Percentiles rank a stretch among this genome's conserved stretches.
phyloP scores from a whole-genome alignment of 2,797 vertebrate genomes.

The Gymnothorax javanicus region DNA sequence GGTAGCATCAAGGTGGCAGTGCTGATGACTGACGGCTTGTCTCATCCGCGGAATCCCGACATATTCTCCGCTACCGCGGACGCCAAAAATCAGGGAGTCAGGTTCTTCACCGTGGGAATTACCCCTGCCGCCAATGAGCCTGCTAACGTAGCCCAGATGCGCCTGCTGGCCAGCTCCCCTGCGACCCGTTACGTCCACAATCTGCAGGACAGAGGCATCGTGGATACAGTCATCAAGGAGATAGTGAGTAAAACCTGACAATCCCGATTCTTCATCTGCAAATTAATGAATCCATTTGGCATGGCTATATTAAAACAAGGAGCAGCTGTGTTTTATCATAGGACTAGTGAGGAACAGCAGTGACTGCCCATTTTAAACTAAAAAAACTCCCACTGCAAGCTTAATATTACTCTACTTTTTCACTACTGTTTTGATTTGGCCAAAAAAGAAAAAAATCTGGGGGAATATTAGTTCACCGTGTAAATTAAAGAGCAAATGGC shows the following conservation, averaged over 20 bases:
- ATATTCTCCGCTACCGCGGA: slow-evolving; percentile 86
- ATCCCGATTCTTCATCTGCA: not conserved
- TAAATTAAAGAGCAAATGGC: not conserved
- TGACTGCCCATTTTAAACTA: not conserved
- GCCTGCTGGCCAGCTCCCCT: slow-evolving; percentile 81
- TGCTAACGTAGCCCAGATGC: slow-evolving; percentile 80
- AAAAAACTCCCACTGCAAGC: not conserved
- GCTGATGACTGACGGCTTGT: slow-evolving; percentile 83
- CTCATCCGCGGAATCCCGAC: slow-evolving; percentile 90
- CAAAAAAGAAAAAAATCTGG: not conserved
- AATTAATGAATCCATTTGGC: not conserved
- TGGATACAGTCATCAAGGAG: slow-evolving; percentile 78
- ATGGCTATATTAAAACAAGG: not conserved
- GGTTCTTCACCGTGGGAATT: slow-evolving; percentile 86
- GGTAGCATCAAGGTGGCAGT: slow-evolving; percentile 79
- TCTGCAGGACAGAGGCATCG: slow-evolving; percentile 78
- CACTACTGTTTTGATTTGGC: not conserved
- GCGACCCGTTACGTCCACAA: slow-evolving; percentile 80
- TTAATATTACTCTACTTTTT: not conserved
- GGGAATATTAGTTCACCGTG: not conserved
- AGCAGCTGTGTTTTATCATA: not conserved
- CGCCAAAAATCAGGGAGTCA: slow-evolving; percentile 87
- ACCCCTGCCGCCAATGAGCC: slow-evolving; percentile 81
- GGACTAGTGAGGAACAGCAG: not conserved
- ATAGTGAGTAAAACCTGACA: slow-evolving; percentile 74